Base-by-base conservation (phyloP, 2,797 vertebrate species). In the Oryzias sinensis region DNA sequence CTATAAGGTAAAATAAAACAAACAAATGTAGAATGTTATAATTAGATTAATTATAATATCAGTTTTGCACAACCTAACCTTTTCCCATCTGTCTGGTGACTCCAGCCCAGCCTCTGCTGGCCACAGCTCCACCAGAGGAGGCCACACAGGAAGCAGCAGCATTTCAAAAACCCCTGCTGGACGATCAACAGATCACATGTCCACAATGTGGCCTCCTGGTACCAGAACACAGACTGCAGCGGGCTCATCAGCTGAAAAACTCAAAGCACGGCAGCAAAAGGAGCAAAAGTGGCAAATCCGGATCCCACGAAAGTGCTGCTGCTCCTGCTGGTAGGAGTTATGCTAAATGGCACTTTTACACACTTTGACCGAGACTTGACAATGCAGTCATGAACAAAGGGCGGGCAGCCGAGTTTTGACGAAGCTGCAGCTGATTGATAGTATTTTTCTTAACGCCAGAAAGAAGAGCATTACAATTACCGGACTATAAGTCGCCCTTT, bases 41-140 rank as follows among this genome's bases (percentile, higher is more conserved):
- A 22, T 22, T 22, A 22, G 20, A 37, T 37, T 13, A 37, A 37
- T 37, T 37, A 37, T 37, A 13, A 37, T 13, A 37, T 11, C 9
- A 11, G 9, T 33, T 33, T 33, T 33, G 29, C 8, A 33, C 8
- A 7, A 33, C 29, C 8, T 33, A 33, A 33, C 49, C 6, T 17
- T 2, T 49, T 1, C 11, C 13, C 49, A 9, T 62, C 5, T 41
- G 42, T 37, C 24, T 49, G n/a, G 15, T 37, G 18, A 22, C 3
- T 5, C 2, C 53, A 88, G 86, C 65, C 15, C 87, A 87, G 61
- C 84, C 86, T 67, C 53, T 18, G 5, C 50, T 79, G 6, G 49
- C 70, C 27, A 64, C 70, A 44, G 50, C 43, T 16, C 20, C 27
- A 5, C 49, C 49, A 27, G 40, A 43, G 5, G 64, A 56, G n/a